phyloP scores from a whole-genome alignment of 2,888 invertebrate genomes.

The Drosophila paramelanica region DNA sequence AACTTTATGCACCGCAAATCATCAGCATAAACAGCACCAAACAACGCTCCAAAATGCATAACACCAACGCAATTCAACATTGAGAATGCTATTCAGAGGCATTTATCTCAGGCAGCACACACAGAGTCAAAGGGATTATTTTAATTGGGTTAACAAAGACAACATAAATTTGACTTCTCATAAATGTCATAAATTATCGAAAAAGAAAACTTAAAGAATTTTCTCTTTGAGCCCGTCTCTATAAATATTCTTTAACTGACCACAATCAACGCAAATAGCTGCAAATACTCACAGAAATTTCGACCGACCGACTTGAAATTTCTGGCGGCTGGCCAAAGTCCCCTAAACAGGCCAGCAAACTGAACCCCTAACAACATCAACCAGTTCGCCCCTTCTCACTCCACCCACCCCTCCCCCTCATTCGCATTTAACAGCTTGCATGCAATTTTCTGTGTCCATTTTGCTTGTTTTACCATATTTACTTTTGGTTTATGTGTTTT shows the following conservation, averaged over 20 bases:
- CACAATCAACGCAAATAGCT: conserved; percentile 44
- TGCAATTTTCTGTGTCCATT: conserved; percentile 58
- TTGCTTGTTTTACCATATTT: conserved; percentile 43
- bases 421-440: conserved; percentile 44
- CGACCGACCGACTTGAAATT: conserved; percentile 24
- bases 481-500: conserved; percentile 18
- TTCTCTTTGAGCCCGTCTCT: neutral
- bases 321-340: conserved; percentile 29
- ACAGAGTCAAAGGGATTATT: too few species aligned
- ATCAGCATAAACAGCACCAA: conserved; percentile 57
- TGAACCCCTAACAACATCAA: conserved; percentile 1
- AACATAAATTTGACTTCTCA: neutral
- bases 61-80: neutral
- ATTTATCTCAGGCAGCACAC: neutral
- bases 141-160: neutral
- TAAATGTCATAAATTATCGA: neutral
- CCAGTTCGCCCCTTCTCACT: conserved; percentile 5
- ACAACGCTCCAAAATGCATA: neutral
- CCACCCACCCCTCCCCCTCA: neutral
- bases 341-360: neutral
- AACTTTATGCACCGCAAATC: conserved; percentile 68
- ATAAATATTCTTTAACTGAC: conserved; percentile 1
- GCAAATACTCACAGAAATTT: conserved; percentile 22
- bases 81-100: neutral
- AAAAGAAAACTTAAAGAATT: neutral